These are phyloP conservation scores for Euspilapteryx auroguttella DNA, from an alignment of 2,888 invertebrate genomes.

Conservation along the genomic window DNA sequence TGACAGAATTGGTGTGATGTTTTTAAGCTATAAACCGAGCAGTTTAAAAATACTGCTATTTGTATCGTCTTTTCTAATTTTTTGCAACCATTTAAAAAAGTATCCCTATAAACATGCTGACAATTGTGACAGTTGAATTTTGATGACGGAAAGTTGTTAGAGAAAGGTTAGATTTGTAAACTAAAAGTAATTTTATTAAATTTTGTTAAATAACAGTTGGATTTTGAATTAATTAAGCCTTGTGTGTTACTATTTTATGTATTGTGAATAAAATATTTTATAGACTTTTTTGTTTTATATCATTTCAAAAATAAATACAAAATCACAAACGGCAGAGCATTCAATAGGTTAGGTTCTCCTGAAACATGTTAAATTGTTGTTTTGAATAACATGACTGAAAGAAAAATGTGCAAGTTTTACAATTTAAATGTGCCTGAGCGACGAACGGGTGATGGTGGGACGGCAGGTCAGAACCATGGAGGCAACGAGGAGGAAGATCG, in stretches of 20 bases:
- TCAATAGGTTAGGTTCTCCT: slow-evolving; percentile 58
- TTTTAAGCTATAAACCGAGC: too few relatives aligned
- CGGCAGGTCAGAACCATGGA: slow-evolving; percentile 27
- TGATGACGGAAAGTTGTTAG: slow-evolving; percentile 61
- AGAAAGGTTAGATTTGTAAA: slow-evolving; percentile 49
- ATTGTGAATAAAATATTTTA: not conserved
- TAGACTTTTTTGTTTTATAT: slow-evolving; percentile 15
- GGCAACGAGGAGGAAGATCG: slow-evolving; percentile 38
- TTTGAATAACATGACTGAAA: slow-evolving; percentile 58
- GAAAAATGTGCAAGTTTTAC: slow-evolving; percentile 60
- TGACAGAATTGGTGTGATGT: too few relatives aligned
- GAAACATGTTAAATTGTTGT: slow-evolving; percentile 49
- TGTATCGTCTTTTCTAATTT: too few relatives aligned
- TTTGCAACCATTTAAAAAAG: too few relatives aligned
- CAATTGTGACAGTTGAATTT: slow-evolving; percentile 57
- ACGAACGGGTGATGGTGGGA: slow-evolving; percentile 37
- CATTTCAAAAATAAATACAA: too few relatives aligned
- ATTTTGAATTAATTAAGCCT: not conserved
- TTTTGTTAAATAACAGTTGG: slow-evolving; percentile 16
- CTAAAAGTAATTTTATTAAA: slow-evolving; percentile 23
- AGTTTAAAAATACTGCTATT: too few relatives aligned
- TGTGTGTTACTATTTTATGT: not conserved
- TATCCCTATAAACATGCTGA: too few relatives aligned
- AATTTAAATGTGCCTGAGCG: slow-evolving; percentile 58
- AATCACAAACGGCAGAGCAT: too few relatives aligned